Conservation (phyloP, 2,888 invertebrate genomes). For the Hirtodrosophila histrioides region DNA sequence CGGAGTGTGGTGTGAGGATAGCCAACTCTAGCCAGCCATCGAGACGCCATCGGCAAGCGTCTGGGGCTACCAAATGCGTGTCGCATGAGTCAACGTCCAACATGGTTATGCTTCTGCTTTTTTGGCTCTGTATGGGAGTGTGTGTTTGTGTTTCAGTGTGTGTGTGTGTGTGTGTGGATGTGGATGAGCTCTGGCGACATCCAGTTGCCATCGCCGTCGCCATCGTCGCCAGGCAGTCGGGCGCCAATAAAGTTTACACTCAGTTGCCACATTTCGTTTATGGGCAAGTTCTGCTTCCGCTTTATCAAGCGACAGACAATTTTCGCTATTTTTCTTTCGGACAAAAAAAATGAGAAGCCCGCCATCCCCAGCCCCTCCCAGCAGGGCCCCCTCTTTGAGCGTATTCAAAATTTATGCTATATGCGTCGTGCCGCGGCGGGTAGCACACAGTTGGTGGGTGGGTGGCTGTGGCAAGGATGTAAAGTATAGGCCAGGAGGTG, state of each 20-base stretch:
- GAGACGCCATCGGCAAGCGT: constrained; percentile 65
- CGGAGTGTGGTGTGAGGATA: no score
- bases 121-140: constrained; percentile 1
- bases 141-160: no score
- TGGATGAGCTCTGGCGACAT: constrained; percentile 1
- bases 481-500: not conserved
- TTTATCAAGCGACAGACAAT: constrained; percentile 80
- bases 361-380: not conserved
- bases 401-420: constrained; percentile 80
- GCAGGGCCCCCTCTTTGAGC: constrained; percentile 26
- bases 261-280: constrained; percentile 80
- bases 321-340: constrained; percentile 72
- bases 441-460: constrained; percentile 28
- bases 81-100: constrained; percentile 72
- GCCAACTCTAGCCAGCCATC: constrained; percentile 48
- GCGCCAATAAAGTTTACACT: constrained; percentile 82
- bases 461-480: not conserved
- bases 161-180: not conserved
- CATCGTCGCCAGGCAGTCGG: constrained; percentile 79
- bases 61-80: constrained; percentile 60
- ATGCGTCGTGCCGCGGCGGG: constrained; percentile 68
- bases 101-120: constrained; percentile 21
- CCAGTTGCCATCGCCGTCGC: constrained; percentile 28
- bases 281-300: constrained; percentile 79
- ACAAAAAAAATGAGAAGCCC: constrained; percentile 15